Base-by-base conservation (phyloP, 2,888 invertebrate species). In the Drosophila neutralis region DNA sequence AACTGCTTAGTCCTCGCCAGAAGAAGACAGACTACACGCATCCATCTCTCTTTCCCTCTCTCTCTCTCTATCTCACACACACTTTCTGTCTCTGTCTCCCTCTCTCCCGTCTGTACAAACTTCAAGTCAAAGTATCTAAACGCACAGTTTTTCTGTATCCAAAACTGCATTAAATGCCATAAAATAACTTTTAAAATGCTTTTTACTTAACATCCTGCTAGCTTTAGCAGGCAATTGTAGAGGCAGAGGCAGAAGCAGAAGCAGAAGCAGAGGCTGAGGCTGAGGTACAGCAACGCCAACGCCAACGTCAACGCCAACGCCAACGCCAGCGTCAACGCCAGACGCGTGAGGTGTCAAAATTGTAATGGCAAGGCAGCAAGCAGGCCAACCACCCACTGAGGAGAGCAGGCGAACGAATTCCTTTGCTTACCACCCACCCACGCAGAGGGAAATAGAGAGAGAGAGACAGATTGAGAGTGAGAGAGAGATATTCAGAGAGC, bases 131-230 rank as follows among this genome's bases (percentile, higher is more conserved):
- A 88, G 89, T 87, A 89, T 89, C 89, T 87, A 89, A 89, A 89
- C 89, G 87, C 80, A 83, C 79, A 84, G 87, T 87, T 90, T 90
- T 82, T 90, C 84, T 89, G 80, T 87, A 86, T 84, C 83, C 79
- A 81, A 90, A 91, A 83, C 87, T 85, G 91, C 87, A 86, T 90
- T 91, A 91, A 91, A 91, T 89, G 90, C 91, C 91, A 91, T 91
- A 90, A 91, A 91, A 91, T 91, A 90, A 91, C 90, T 90, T 91
- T 83, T 87, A 90, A 91, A 91, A 90, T 89, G 91, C 88, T 90
- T 91, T 91, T 91, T 89, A 89, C 84, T 86, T 85, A 90, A 87
- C 90, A 90, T 89, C 82, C 79, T 78, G 77, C 69, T 51, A 53
- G 68, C 67, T 49, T 45, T 58, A 59, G 49, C 53, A 51, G 59